phyloP scores from a whole-genome alignment of 2,113 vertebrate genomes.

The Cyanoliseus patagonus region DNA sequence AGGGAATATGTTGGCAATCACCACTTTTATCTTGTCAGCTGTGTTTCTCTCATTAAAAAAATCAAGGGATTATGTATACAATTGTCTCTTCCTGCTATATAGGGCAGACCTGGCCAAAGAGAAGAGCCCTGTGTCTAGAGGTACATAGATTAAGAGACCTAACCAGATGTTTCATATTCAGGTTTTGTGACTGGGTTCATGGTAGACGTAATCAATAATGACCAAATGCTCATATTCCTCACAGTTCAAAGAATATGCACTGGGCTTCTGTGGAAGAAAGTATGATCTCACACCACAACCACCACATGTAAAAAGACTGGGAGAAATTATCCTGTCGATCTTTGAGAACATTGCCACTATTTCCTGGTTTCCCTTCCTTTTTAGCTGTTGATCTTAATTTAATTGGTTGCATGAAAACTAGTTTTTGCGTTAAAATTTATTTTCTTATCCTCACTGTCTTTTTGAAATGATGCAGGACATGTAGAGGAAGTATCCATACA shows the following conservation, averaged over 20 bases:
- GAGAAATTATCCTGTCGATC: background rate
- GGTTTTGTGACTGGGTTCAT: background rate
- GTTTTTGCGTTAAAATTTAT: background rate
- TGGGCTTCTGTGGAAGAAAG: background rate
- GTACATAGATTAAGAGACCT: background rate
- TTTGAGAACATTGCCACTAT: background rate
- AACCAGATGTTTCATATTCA: background rate
- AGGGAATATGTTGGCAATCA: background rate
- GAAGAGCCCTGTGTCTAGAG: background rate
- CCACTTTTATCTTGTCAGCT: background rate
- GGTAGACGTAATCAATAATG: accelerated
- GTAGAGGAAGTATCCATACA: background rate
- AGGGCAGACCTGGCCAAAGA: background rate
- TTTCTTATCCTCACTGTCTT: background rate
- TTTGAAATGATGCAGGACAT: background rate
- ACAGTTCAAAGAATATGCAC: background rate
- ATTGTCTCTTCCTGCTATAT: background rate
- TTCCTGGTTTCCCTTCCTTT: background rate
- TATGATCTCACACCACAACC: background rate
- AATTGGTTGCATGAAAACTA: background rate
- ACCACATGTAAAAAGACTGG: background rate
- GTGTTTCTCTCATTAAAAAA: background rate
- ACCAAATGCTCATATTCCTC: background rate
- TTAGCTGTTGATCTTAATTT: background rate
- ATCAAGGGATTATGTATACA: background rate